Base-by-base conservation (phyloP, 2,888 invertebrate species). In the Hipparchia semele region DNA sequence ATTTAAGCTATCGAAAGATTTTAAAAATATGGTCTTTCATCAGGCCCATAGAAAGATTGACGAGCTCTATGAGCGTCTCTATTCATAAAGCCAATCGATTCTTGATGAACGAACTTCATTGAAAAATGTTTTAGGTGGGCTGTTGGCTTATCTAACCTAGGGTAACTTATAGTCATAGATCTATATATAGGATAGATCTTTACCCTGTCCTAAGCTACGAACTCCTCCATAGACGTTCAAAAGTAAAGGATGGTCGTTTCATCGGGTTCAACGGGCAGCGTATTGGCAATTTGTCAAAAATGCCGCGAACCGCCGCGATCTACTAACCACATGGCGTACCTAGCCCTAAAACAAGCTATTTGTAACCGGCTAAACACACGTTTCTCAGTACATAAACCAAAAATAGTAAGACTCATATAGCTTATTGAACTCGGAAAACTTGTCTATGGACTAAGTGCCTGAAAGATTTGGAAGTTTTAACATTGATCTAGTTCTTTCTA, bases 221-320 rank as follows among this genome's bases (percentile, higher is more conserved):
- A 6, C 39, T 33, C 39, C 13, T 49, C 46, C 9, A 8, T 5
- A 49, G 46, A 49, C 62, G 7, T 39, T 45, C 5, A 13, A 64
- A 9, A 60, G 51, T 66, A 66, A 72, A 72, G 39, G 62, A 70
- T 70, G 67, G 75, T 66, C 70, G 67, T 73, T 69, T 67, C 68
- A 65, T 70, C 61, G 75, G 61, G 83, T 83, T 83, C 81, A 82
- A 82, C 84, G 81, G 80, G 80, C 80, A 84, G 82, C 80, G 81
- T 84, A 87, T 90, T 92, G 92, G 91, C 91, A 90, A 81, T 83
- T 82, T 90, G 90, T 84, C 92, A 92, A 91, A 91, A 89, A 90
- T 88, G 86, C 87, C 59, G 86, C 56, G 51, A 60, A 74, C 68
- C 68, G 9, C n/a, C 46, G 49, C 68, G 70, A 59, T 62, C 69